These are phyloP conservation scores for Atethmia centrago DNA, from an alignment of 2,888 invertebrate genomes.

Conservation along the genomic window DNA sequence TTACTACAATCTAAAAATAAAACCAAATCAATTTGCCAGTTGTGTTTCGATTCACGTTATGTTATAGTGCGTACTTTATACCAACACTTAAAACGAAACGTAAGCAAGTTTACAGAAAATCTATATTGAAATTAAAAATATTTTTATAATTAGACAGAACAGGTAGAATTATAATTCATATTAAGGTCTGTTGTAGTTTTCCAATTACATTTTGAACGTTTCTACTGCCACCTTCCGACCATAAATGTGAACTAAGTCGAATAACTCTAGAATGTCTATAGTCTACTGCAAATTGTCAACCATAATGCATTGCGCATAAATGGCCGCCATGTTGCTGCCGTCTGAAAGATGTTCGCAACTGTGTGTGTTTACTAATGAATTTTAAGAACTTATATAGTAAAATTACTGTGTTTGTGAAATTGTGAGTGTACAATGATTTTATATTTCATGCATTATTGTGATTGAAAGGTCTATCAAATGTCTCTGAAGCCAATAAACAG, in stretches of 20 bases:
- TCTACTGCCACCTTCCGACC: constrained; percentile 76
- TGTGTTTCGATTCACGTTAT: constrained; percentile 46
- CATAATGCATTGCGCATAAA: constrained; percentile 91
- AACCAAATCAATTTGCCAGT: constrained; percentile 35
- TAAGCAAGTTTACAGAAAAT: neutral
- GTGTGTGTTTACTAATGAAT: constrained; percentile 91
- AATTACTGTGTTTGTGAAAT: constrained; percentile 90
- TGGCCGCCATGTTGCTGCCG: constrained; percentile 91
- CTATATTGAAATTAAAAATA: neutral
- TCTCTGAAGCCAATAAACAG: constrained; percentile 90
- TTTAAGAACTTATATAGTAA: constrained; percentile 88
- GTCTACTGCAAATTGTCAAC: constrained; percentile 90
- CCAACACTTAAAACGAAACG: neutral
- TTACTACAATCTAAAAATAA: constrained; percentile 50
- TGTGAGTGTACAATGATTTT: constrained; percentile 90
- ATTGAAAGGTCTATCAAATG: constrained; percentile 89
- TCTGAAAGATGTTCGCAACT: constrained; percentile 91
- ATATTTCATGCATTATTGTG: constrained; percentile 87
- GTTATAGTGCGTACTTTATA: neutral
- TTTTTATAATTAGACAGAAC: neutral
- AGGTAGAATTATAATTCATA: neutral
- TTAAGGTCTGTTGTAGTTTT: neutral
- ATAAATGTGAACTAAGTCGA: constrained; percentile 65
- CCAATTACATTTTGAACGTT: neutral
- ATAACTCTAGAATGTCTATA: constrained; percentile 84